Conservation (phyloP, 2,888 invertebrate species). For the Oegoconia quadripuncta region DNA sequence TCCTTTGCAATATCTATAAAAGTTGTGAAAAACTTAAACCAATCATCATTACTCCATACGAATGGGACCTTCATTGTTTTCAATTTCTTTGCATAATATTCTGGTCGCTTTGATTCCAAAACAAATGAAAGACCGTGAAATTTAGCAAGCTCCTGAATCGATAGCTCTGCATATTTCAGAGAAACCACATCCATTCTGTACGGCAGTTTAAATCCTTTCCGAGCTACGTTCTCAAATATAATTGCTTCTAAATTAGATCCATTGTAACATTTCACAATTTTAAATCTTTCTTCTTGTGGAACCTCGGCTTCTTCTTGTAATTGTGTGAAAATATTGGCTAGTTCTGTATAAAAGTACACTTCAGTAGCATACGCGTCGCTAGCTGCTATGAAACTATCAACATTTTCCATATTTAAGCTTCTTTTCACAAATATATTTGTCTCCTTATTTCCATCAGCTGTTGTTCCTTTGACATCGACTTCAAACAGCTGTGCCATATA, state of each 20-base stretch:
- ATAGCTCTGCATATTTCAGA: constrained; percentile 28
- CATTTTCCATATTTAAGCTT: constrained; percentile 28
- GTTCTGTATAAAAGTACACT: constrained; percentile 39
- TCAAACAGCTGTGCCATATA: constrained; percentile 40
- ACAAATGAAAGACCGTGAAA: constrained; percentile 39
- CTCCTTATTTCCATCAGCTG: constrained; percentile 23
- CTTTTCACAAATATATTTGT: constrained; percentile 46
- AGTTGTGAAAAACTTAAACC: constrained; percentile 24
- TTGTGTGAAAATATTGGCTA: constrained; percentile 32
- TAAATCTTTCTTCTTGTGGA: constrained; percentile 35
- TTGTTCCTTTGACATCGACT: constrained; percentile 36
- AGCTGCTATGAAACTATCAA: constrained; percentile 33
- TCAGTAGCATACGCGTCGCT: constrained; percentile 38
- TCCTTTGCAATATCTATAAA: too few species aligned
- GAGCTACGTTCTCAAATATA: constrained; percentile 43
- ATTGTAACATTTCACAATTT: constrained; percentile 34
- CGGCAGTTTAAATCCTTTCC: constrained; percentile 33
- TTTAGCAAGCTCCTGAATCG: constrained; percentile 34
- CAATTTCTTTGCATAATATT: constrained; percentile 26
- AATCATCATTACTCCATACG: constrained; percentile 31
- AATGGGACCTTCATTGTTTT: constrained; percentile 17
- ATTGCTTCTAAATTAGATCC: constrained; percentile 36
- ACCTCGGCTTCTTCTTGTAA: constrained; percentile 39
- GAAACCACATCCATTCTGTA: constrained; percentile 31
- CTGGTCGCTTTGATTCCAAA: constrained; percentile 27